Evolutionary conservation across 2,888 invertebrate genomes (phyloP).

Genomic region (Netelia fuscicornis): DNA sequence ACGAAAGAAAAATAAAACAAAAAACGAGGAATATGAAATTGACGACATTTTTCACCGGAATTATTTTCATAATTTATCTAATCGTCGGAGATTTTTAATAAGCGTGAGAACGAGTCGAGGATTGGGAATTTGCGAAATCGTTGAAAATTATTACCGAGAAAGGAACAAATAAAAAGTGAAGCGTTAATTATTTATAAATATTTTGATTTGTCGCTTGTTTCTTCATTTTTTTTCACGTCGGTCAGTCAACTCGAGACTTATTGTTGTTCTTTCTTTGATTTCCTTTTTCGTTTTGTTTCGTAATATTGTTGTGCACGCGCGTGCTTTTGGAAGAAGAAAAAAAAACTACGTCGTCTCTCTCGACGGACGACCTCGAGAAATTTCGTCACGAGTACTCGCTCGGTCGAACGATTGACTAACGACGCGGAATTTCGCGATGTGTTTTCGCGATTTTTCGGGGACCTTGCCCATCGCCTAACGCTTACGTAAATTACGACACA

Average conservation of each 20-base stretch:
- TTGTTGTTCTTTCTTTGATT: neutral
- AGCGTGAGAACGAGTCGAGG: conserved; percentile 19
- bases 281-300: conserved; percentile 1
- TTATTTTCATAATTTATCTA: neutral
- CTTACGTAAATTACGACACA: too few species aligned
- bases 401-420: too few species aligned
- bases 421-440: neutral
- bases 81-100: conserved; percentile 2
- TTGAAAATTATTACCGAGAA: neutral
- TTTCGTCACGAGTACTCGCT: too few species aligned
- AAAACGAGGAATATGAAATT: neutral
- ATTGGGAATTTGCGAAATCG: neutral
- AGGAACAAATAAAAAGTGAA: neutral
- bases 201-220: neutral
- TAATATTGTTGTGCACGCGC: too few species aligned
- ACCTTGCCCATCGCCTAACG: too few species aligned
- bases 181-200: neutral
- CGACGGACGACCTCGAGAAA: too few species aligned
- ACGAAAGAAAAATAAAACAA: neutral
- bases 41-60: neutral
- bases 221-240: conserved; percentile 28
- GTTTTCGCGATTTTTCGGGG: conserved; percentile 6
- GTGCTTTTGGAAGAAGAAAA: too few species aligned
- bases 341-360: too few species aligned
- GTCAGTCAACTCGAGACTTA: conserved; percentile 20